Evolutionary conservation across 1,140 invertebrate genomes (phyloP).

Genomic region (Mamestra configurata): DNA sequence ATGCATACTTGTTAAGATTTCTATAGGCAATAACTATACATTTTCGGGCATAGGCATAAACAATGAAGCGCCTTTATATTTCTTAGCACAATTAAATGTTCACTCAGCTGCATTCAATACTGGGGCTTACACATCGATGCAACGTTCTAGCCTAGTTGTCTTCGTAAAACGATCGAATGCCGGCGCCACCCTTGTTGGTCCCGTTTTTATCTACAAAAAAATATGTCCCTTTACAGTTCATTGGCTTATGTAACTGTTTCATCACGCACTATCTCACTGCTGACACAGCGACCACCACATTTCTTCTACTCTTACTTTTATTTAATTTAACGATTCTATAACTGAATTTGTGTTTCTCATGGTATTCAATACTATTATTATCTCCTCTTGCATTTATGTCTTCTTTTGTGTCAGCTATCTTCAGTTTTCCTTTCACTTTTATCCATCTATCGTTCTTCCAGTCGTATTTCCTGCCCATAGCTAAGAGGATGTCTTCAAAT

Average conservation of each 20-base stretch:
- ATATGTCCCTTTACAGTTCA: constrained; percentile 58
- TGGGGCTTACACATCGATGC: constrained; percentile 13
- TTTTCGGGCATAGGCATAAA: constrained; percentile 31
- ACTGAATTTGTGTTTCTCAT: constrained; percentile 79
- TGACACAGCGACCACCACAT: constrained; percentile 80
- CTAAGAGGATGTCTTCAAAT: constrained; percentile 79
- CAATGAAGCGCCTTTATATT: constrained; percentile 39
- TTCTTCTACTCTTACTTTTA: constrained; percentile 80
- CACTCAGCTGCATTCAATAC: constrained; percentile 22
- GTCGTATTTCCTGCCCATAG: constrained; percentile 81
- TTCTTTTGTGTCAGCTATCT: constrained; percentile 47
- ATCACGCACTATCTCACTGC: constrained; percentile 78
- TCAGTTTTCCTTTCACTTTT: constrained; percentile 77
- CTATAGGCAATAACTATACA: constrained; percentile 46
- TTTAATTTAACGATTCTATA: constrained; percentile 83
- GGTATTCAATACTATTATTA: constrained; percentile 62
- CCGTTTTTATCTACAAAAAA: constrained; percentile 62
- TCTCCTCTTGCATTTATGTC: constrained; percentile 47
- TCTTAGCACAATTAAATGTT: constrained; percentile 32
- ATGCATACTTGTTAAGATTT: constrained; percentile 39
- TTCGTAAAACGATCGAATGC: constrained; percentile 47
- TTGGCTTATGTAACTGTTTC: constrained; percentile 49
- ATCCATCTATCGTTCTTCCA: constrained; percentile 85
- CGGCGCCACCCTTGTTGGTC: constrained; percentile 59
- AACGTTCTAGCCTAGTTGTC: constrained; percentile 28